These are phyloP conservation scores for Passer domesticus DNA, from an alignment of 2,113 vertebrate species.

Conservation along the genomic window DNA sequence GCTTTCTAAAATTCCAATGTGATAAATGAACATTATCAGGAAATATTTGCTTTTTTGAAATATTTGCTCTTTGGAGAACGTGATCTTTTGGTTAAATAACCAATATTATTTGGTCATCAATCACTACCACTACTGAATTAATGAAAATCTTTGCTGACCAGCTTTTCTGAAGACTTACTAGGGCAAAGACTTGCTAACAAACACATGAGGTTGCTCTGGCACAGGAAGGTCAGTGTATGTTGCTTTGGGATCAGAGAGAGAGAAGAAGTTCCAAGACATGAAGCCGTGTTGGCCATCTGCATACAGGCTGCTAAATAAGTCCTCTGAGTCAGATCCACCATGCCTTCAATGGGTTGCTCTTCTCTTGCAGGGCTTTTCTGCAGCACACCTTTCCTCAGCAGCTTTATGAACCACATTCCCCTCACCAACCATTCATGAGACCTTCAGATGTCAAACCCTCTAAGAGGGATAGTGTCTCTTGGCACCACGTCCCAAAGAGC, in stretches of 20 bases:
- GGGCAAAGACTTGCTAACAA: not conserved
- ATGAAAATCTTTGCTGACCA: not conserved
- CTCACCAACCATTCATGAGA: not conserved
- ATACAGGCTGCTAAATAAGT: not conserved
- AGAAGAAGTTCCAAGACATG: not conserved
- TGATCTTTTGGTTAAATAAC: not conserved
- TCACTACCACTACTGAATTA: not conserved
- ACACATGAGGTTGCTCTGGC: not conserved
- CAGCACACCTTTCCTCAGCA: not conserved
- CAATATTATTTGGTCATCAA: not conserved
- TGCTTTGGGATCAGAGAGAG: not conserved
- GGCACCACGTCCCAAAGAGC: fast-evolving
- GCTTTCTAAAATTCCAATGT: not conserved
- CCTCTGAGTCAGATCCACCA: not conserved
- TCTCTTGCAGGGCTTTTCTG: not conserved
- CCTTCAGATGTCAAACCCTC: not conserved
- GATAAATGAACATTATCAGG: not conserved
- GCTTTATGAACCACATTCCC: not conserved
- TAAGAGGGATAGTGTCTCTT: not conserved
- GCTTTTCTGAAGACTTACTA: not conserved
- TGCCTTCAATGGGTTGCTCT: not conserved
- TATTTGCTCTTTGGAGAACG: not conserved
- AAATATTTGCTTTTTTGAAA: not conserved
- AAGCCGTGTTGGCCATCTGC: not conserved
- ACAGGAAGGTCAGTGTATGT: fast-evolving